A percentile compares a stretch with the other conserved stretches of the same genome.
These are phyloP conservation scores for Microtus montanus DNA, from an alignment of 2,113 vertebrate genomes.

Conservation along the genomic window DNA sequence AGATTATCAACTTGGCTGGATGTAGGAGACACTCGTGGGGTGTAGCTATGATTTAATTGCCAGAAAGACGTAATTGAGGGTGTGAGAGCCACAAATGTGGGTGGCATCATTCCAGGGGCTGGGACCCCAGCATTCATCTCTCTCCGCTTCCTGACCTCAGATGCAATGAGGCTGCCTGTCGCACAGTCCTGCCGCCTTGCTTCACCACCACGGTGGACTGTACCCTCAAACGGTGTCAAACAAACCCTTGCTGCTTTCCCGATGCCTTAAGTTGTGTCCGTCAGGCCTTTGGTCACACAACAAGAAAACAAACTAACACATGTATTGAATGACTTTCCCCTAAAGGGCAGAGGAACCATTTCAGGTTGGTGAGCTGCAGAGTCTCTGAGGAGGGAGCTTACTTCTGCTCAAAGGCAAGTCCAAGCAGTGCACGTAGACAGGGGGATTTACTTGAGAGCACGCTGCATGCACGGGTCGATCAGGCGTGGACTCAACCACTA, in stretches of 20 bases:
- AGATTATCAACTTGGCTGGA: background rate
- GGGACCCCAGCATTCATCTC: background rate
- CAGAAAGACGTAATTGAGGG: background rate
- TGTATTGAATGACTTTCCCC: background rate
- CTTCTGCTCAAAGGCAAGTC: background rate
- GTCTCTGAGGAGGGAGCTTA: background rate
- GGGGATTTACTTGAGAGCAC: background rate
- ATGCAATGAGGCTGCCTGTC: background rate
- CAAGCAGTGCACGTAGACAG: background rate
- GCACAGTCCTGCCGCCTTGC: rapidly evolving
- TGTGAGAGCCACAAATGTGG: background rate
- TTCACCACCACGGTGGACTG: background rate
- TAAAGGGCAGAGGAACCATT: background rate
- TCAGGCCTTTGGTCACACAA: background rate
- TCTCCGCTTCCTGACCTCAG: background rate
- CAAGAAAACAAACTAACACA: background rate
- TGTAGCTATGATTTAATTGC: background rate
- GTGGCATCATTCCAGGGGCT: background rate
- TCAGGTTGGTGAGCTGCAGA: background rate
- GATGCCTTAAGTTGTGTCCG: too few relatives aligned
- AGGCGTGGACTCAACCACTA: background rate
- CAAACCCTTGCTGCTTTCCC: background rate
- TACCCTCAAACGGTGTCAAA: background rate
- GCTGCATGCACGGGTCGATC: background rate
- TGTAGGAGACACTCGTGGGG: too few relatives aligned